phyloP scores from a whole-genome alignment of 2,888 invertebrate genomes.

The Megamerina dolium region DNA sequence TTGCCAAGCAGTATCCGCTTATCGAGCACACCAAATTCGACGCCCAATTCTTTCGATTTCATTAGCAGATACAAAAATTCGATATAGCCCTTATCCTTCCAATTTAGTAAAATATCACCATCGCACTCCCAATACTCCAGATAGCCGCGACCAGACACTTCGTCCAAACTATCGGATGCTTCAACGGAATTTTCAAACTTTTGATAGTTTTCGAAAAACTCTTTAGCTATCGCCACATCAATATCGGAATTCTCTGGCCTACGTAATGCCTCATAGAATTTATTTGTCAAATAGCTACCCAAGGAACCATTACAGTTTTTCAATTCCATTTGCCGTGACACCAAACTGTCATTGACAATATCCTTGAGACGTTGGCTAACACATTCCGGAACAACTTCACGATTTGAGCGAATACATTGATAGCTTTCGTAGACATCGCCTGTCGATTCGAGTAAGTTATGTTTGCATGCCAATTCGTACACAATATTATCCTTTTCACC shows the following conservation, averaged over 20 bases:
- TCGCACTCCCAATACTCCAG: conserved; percentile 62
- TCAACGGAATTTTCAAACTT: conserved; percentile 52
- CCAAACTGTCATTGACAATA: conserved; percentile 48
- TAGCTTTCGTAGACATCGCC: conserved; percentile 42
- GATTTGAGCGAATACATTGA: conserved; percentile 43
- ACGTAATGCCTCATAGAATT: conserved; percentile 38
- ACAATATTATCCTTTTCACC: conserved; percentile 49
- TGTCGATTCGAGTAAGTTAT: conserved; percentile 42
- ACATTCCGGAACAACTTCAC: conserved; percentile 44
- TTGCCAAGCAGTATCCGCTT: conserved; percentile 40
- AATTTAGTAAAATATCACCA: conserved; percentile 65
- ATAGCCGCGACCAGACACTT: conserved; percentile 61
- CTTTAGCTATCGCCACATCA: conserved; percentile 49
- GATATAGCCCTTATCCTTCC: conserved; percentile 68
- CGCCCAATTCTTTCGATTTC: conserved; percentile 31
- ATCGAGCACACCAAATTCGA: conserved; percentile 40
- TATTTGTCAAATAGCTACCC: conserved; percentile 43
- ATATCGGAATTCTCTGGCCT: conserved; percentile 45
- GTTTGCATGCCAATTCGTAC: conserved; percentile 37
- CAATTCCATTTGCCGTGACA: conserved; percentile 42
- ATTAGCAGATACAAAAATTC: conserved; percentile 64
- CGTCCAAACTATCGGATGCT: conserved; percentile 60
- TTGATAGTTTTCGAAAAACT: conserved; percentile 59
- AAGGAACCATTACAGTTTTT: conserved; percentile 40
- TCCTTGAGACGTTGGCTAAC: conserved; percentile 46